These are phyloP conservation scores for Zhengitettix transpicula DNA, from an alignment of 2,888 invertebrate species.

Conservation along the genomic window DNA sequence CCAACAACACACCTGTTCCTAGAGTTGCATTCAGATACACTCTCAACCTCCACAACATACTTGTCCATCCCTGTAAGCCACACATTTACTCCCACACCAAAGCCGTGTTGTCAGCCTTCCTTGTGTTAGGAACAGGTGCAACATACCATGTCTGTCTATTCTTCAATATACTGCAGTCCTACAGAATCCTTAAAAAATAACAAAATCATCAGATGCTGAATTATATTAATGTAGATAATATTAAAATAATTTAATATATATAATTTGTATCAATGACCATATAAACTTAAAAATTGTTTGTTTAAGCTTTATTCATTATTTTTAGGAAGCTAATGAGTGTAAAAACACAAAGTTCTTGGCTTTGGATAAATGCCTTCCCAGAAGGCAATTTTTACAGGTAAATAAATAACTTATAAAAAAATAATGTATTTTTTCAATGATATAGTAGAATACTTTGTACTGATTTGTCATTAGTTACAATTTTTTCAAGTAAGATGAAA, in stretches of 20 bases:
- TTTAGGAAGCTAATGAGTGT: slow-evolving; percentile 16
- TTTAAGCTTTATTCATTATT: slow-evolving; percentile 1
- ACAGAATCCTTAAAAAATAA: not conserved
- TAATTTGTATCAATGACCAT: not conserved
- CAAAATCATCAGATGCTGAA: not conserved
- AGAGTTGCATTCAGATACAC: no score
- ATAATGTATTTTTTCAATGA: no score
- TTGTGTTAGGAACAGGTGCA: no score
- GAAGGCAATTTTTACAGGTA: slow-evolving; percentile 76
- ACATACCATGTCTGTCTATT: no score
- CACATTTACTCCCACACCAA: no score
- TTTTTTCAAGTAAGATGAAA: no score
- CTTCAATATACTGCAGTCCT: not conserved
- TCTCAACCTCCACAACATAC: no score
- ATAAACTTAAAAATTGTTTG: not conserved
- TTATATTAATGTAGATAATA: not conserved
- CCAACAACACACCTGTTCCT: no score
- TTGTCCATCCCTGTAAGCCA: no score
- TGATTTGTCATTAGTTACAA: not conserved
- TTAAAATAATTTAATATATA: not conserved
- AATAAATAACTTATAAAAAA: not conserved
- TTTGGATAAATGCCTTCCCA: slow-evolving; percentile 90
- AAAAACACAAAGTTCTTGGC: slow-evolving; percentile 71
- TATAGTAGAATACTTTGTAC: not conserved
- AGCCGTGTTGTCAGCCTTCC: no score